phyloP scores from a whole-genome alignment of 1,140 invertebrate genomes.

The Nixonia krombeini region DNA sequence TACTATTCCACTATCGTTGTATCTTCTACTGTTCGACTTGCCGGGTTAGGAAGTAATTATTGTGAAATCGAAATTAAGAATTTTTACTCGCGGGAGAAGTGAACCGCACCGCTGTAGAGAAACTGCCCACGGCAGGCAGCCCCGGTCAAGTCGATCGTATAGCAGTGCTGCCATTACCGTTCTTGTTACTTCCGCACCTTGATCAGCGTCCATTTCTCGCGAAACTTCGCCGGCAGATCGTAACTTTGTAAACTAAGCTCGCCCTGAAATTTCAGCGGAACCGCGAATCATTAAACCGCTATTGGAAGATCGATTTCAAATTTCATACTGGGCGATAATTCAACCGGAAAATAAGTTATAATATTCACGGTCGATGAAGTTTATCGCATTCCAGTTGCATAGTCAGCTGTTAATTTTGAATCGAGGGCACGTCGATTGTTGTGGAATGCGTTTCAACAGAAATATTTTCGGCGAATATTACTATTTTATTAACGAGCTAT shows the following conservation, averaged over 20 bases:
- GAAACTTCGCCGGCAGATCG: conserved; percentile 37
- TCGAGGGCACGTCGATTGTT: no score
- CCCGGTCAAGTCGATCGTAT: conserved; percentile 33
- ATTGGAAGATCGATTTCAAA: conserved; percentile 37
- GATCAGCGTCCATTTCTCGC: conserved; percentile 42
- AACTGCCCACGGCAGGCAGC: conserved; percentile 12
- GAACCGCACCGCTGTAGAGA: conserved; percentile 6
- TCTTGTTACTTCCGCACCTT: conserved; percentile 40
- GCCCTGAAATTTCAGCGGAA: conserved; percentile 44
- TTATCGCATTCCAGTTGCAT: conserved; percentile 22
- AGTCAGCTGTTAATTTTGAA: conserved; percentile 18
- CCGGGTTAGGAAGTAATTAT: no score
- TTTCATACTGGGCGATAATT: conserved; percentile 38
- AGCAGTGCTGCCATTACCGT: conserved; percentile 27
- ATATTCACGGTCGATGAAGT: conserved; percentile 27
- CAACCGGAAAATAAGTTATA: conserved; percentile 40
- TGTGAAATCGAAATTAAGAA: no score
- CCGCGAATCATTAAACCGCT: conserved; percentile 44
- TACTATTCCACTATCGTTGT: no score
- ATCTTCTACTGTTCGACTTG: no score
- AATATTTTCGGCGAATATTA: no score
- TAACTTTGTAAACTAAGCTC: conserved; percentile 42
- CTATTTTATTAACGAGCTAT: no score
- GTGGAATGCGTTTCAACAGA: no score
- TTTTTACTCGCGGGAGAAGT: conserved; percentile 28